These are phyloP conservation scores for Oncorhynchus keta DNA, from an alignment of 2,113 vertebrate genomes.

Conservation along the genomic window DNA sequence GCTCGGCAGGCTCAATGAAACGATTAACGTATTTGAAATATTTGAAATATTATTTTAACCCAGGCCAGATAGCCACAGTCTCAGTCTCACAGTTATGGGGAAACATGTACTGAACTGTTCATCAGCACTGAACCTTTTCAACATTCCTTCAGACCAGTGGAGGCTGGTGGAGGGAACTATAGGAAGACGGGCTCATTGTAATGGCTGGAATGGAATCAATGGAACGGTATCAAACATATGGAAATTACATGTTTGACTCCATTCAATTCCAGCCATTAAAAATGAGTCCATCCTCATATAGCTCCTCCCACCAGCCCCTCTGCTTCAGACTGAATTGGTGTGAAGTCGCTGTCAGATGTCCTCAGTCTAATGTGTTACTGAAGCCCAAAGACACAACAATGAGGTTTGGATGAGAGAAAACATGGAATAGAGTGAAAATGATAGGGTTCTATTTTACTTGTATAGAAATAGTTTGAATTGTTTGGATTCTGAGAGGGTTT, in stretches of 20 bases:
- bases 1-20: no score
- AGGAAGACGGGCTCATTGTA: no score
- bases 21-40: not conserved
- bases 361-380: not conserved
- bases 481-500: not conserved
- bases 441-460: not conserved
- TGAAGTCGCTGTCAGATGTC: not conserved
- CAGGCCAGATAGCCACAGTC: not conserved
- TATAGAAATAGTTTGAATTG: not conserved
- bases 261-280: no score
- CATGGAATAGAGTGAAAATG: not conserved
- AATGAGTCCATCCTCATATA: no score
- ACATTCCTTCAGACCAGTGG: not conserved
- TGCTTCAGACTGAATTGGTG: not conserved
- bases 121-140: not conserved
- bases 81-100: not conserved
- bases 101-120: not conserved
- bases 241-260: no score
- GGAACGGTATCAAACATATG: no score
- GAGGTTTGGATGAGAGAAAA: not conserved
- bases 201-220: no score
- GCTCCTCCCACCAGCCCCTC: no score
- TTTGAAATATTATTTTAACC: not conserved
- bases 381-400: not conserved
- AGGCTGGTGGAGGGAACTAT: no score